These are phyloP conservation scores for Pseudotriccus pelzelni DNA, from an alignment of 2,797 vertebrate species.

Conservation along the genomic window DNA sequence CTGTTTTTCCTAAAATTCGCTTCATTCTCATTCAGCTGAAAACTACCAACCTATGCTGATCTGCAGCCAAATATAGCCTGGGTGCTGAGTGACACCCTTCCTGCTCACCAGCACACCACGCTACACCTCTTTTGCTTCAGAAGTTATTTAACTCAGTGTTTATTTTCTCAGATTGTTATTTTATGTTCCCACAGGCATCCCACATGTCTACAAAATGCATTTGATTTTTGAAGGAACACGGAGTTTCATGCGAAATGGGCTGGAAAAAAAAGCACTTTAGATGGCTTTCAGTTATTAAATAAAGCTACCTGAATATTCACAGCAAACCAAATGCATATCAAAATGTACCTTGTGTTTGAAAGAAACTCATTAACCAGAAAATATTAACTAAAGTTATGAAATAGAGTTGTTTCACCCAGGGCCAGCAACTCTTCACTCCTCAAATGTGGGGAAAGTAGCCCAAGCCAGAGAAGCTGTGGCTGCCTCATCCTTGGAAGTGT, in stretches of 20 bases:
- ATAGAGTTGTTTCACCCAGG: not conserved
- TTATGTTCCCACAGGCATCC: not conserved
- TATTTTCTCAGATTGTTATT: conserved; percentile 27
- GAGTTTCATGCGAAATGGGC: not conserved
- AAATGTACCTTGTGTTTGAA: not conserved
- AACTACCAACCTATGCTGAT: not conserved
- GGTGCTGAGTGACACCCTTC: not conserved
- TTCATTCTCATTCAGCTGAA: not conserved
- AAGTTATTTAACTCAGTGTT: not conserved
- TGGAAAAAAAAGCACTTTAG: not conserved
- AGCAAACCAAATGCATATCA: not conserved
- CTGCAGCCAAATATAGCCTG: not conserved
- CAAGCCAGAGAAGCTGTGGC: not conserved
- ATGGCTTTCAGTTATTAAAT: not conserved
- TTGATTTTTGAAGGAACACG: not conserved
- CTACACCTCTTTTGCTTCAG: not conserved
- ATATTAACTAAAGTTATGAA: not conserved
- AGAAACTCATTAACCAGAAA: not conserved
- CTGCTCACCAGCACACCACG: not conserved
- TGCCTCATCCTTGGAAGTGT: too few relatives aligned
- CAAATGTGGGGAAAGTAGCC: not conserved
- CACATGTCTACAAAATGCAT: not conserved
- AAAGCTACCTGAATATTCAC: not conserved
- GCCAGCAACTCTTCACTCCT: not conserved
- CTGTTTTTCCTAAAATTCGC: not conserved